Evolutionary conservation across 2,888 invertebrate species (phyloP), one percentile per base, ranked within the genome.

Genomic region (Drosophila neutralis): DNA sequence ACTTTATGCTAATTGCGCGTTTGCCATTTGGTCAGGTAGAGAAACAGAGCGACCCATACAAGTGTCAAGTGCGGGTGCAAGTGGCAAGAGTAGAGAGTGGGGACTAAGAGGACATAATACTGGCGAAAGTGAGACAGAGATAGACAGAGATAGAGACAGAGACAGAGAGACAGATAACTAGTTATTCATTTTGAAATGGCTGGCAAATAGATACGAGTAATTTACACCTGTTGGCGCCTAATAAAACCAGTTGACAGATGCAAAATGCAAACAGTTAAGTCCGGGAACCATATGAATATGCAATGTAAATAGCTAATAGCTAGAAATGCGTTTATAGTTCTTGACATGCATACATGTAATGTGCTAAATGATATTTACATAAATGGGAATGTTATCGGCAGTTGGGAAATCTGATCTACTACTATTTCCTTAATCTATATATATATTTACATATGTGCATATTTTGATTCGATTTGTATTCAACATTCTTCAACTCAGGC

Each of bases 1-100:
- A 85, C 84, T 85, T 89, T 89, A 89, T 89, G 85, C 87, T 85
- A 85, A 85, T 85, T 85, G 89, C 85, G 72, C 85, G 69, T 82
- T 85, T 85, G 86, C 89, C 87, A 84, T 87, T 85, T 80, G 87
- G 78, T 73, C 84, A 76, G 76, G 75, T 82, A 74, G 71, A 42
- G 29, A 54, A 64, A 66, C 78, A 73, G 65, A 67, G 49, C 52
- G 57, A 64, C 45, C 78, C 72, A 70, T 70, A 45, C 27, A 76
- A 64, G 54, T 63, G 83, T 76, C 81, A 85, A 82, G 69, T 82
- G 73, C 38, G 58, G 65, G 69, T 73, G 61, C 61, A 40, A 49
- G 75, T 29, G 53, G 15, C 38, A 60, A 51, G 31, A 38, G 18
- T n/a, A 7, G 27, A 42, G 51, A 15, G 21, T 27, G 35, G 29